Evolutionary conservation across 2,888 invertebrate genomes (phyloP).

Genomic region (Scaptomyza polygonia): DNA sequence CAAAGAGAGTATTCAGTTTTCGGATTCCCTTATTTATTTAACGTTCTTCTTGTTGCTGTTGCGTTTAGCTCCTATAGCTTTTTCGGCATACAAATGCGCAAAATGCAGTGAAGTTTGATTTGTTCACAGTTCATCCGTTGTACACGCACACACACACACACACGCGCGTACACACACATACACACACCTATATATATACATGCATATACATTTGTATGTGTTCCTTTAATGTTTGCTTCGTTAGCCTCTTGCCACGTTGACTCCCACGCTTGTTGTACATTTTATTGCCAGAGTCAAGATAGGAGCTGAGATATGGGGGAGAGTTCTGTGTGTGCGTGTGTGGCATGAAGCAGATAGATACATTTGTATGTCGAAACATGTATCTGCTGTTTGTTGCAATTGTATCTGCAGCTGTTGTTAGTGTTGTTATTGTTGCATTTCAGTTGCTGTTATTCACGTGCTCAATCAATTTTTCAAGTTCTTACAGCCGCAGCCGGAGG

Average conservation of each 20-base stretch:
- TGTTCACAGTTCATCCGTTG: background rate
- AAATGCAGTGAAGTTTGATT: constrained; percentile 55
- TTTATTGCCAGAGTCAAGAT: constrained; percentile 65
- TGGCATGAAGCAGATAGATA: constrained; percentile 63
- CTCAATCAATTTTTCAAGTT: constrained; percentile 78
- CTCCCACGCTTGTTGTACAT: constrained; percentile 73
- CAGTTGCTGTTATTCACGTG: constrained; percentile 75
- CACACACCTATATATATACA: no score
- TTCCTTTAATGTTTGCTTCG: background rate
- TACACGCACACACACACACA: background rate
- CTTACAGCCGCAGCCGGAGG: constrained; percentile 57
- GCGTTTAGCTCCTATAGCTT: constrained; percentile 13
- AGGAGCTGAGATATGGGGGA: constrained; percentile 15
- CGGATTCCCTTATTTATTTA: background rate
- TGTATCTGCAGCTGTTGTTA: background rate
- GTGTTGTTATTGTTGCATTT: constrained; percentile 48
- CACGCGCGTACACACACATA: no score
- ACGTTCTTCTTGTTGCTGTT: background rate
- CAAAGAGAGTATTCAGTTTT: background rate
- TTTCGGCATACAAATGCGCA: constrained; percentile 73
- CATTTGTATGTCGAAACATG: constrained; percentile 73
- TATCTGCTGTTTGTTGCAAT: constrained; percentile 40
- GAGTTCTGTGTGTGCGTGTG: constrained; percentile 11
- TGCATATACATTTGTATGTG: background rate
- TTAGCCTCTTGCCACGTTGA: background rate